These are phyloP conservation scores for Muscicapa comitata DNA, from an alignment of 2,797 vertebrate species.

Conservation along the genomic window DNA sequence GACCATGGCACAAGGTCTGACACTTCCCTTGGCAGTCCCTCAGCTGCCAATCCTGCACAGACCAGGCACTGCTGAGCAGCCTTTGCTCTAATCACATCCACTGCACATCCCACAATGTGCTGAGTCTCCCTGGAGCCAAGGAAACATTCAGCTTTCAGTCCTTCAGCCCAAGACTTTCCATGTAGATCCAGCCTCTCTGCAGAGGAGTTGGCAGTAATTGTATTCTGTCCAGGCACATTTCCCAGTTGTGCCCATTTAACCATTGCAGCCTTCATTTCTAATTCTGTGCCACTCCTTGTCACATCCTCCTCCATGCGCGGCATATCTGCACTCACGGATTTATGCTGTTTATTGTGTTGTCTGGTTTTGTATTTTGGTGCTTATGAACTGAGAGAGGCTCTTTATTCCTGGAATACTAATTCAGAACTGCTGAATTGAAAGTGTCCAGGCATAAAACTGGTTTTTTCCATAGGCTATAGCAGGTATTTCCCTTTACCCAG, in stretches of 20 bases:
- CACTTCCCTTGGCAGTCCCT: neutral
- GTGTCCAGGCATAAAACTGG: neutral
- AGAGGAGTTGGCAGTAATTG: neutral
- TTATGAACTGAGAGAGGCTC: neutral
- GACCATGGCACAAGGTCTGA: accelerated
- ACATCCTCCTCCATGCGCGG: neutral
- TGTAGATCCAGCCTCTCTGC: neutral
- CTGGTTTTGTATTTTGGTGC: neutral
- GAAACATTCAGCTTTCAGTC: neutral
- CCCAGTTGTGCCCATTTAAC: neutral
- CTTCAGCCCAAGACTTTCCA: neutral
- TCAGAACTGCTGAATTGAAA: neutral
- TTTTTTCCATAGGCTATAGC: neutral
- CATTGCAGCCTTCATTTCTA: neutral
- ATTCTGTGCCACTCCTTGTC: neutral
- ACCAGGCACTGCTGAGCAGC: neutral
- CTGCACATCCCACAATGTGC: accelerated
- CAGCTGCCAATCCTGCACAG: neutral
- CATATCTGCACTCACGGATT: neutral
- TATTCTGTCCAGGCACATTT: neutral
- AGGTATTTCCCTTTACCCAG: neutral
- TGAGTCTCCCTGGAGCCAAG: accelerated
- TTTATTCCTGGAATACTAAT: neutral
- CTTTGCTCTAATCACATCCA: neutral
- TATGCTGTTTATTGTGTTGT: neutral